phyloP scores from a whole-genome alignment of 2,888 invertebrate genomes.

The Ptilodon capucinus region DNA sequence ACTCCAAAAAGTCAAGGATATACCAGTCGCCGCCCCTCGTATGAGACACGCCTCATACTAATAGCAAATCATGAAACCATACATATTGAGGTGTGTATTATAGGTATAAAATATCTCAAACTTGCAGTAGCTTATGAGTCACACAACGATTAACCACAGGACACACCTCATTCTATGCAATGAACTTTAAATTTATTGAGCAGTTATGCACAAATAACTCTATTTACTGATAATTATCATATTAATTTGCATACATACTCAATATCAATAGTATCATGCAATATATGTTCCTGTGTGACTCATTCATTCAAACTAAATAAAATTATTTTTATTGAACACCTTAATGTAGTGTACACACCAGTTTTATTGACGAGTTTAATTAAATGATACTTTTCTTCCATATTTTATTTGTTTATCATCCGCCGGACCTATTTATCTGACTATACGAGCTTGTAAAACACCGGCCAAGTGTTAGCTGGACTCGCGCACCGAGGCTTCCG shows the following conservation, averaged over 20 bases:
- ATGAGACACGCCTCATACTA: background rate
- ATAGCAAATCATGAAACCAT: background rate
- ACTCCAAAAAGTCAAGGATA: background rate
- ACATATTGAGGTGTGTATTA: background rate
- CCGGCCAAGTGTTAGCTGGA: too few relatives aligned
- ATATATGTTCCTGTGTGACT: conserved; percentile 2
- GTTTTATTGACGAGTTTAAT: too few relatives aligned
- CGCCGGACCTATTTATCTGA: too few relatives aligned
- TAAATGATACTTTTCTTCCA: too few relatives aligned
- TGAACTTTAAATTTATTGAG: conserved; percentile 32
- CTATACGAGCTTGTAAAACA: too few relatives aligned
- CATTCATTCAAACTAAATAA: too few relatives aligned
- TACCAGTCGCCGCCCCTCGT: background rate
- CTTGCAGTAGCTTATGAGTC: conserved; percentile 20
- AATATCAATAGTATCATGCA: conserved; percentile 4
- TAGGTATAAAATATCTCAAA: conserved; percentile 1
- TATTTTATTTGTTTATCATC: too few relatives aligned
- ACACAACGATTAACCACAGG: conserved; percentile 9
- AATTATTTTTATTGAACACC: too few relatives aligned
- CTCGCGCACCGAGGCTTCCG: too few relatives aligned
- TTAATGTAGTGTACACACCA: too few relatives aligned
- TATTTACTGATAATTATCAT: conserved; percentile 37
- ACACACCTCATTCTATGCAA: conserved; percentile 33
- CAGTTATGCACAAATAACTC: conserved; percentile 33
- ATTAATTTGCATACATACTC: conserved; percentile 32